Evolutionary conservation across 2,888 invertebrate genomes (phyloP), one percentile per base, ranked within the genome.

Genomic region (Acronicta leporina): DNA sequence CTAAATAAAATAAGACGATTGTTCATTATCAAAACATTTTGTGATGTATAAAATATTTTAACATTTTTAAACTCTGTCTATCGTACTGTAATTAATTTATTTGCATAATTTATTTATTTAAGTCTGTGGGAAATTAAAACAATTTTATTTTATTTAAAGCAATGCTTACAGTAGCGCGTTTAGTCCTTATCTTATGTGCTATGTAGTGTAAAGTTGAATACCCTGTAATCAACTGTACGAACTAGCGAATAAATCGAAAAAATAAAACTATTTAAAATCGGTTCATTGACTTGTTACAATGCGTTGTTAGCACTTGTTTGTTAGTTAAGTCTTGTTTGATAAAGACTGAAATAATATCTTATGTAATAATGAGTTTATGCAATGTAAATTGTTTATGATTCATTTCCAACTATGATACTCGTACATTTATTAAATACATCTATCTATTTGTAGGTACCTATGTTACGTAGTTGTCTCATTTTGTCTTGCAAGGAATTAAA

Each of bases 221-320:
- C 27, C 63, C 74, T 41, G 43, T 67, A 67, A 75, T 75, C 74
- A 63, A 48, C 30, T 16, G 47, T 33, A 58, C 41, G 35, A 53
- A 20, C 38, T 7, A 38, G 47, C 48, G 35, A 66, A 67, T 67
- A 53, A 66, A 76, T 69, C 27, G 65, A 73, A 73, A 62, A 54
- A 57, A 33, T 30, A 59, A 20, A 20, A 47, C 59, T 63, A 69
- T 65, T 67, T 56, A 49, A 54, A 65, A 63, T 70, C 42, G 74
- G 75, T 73, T 75, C 71, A 73, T 15, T 70, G 77, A 70, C 75
- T 61, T 65, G 5, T 43, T 53, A 59, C 55, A 56, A 63, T 61
- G 52, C 45, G 20, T 51, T 64, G 72, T 68, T 72, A 58, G 20
- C 10, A 25, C 8, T 41, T 46, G 20, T 48, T 59, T 38, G n/a